Evolutionary conservation across 64 coral and sea anemone species (phyloP).

Genomic region (Platygyra sinensis): DNA sequence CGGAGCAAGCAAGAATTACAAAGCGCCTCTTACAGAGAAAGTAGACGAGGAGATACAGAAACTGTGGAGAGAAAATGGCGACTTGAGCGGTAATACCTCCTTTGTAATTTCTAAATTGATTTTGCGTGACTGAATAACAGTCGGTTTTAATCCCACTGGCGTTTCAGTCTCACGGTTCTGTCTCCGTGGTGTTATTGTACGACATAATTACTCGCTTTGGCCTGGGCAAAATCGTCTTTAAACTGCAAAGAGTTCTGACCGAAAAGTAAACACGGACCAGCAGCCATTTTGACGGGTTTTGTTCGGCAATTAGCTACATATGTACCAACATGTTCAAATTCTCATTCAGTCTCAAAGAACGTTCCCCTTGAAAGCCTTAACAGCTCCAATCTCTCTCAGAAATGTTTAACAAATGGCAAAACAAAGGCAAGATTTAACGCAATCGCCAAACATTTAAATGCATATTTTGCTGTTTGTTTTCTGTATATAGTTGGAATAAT

Average conservation of each 20-base stretch:
- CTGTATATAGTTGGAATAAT: not conserved
- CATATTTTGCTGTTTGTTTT: slow-evolving; percentile 13
- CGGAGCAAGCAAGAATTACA: not conserved
- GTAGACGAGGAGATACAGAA: slow-evolving; percentile 18
- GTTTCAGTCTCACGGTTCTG: not conserved
- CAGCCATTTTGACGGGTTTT: not conserved
- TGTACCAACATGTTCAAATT: too few relatives aligned
- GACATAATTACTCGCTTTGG: not conserved
- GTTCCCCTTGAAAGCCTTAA: not conserved
- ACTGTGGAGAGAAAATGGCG: slow-evolving; percentile 15
- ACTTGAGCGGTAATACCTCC: slow-evolving; percentile 21
- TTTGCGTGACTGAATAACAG: not conserved
- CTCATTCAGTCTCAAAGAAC: not conserved
- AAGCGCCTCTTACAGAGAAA: not conserved
- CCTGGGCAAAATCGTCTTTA: not conserved
- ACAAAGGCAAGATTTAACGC: not conserved
- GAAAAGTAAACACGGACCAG: not conserved
- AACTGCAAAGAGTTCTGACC: not conserved
- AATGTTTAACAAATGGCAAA: not conserved
- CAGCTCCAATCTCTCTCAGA: not conserved
- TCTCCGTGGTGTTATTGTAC: not conserved
- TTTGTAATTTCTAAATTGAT: slow-evolving; percentile 4
- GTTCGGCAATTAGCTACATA: not conserved
- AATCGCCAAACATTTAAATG: not conserved
- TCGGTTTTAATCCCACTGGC: not conserved